A percentile compares a stretch with the other conserved stretches of the same genome.
phyloP scores from a whole-genome alignment of 2,113 vertebrate species.

The Struthio camelus region DNA sequence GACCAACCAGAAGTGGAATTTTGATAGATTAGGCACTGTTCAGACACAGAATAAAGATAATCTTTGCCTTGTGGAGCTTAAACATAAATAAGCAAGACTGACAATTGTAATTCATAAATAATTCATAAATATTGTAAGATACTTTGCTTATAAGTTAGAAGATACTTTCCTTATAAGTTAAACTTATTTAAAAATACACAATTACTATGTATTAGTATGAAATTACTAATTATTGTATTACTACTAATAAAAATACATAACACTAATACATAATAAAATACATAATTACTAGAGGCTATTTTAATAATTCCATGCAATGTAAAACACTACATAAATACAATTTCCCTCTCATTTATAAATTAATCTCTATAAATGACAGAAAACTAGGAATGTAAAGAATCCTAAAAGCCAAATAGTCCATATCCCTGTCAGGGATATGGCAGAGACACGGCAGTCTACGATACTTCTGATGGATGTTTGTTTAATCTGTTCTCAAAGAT shows the following conservation, averaged over 20 bases:
- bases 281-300: neutral
- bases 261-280: too few species aligned
- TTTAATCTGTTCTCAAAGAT: neutral
- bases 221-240: neutral
- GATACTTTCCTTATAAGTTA: neutral
- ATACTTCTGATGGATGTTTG: neutral
- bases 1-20: neutral
- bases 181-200: neutral
- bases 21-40: neutral
- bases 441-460: neutral
- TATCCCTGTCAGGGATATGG: neutral
- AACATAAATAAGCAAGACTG: neutral
- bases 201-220: neutral
- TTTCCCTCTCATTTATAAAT: neutral
- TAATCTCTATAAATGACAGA: neutral
- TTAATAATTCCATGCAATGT: neutral
- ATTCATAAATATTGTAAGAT: neutral
- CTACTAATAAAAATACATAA: neutral
- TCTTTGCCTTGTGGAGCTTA: neutral
- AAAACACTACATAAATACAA: neutral
- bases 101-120: neutral
- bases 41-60: neutral
- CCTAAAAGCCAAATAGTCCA: neutral
- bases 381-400: neutral
- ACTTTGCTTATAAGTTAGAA: neutral